phyloP scores from a whole-genome alignment of 2,888 invertebrate species.

The Plusia festucae region DNA sequence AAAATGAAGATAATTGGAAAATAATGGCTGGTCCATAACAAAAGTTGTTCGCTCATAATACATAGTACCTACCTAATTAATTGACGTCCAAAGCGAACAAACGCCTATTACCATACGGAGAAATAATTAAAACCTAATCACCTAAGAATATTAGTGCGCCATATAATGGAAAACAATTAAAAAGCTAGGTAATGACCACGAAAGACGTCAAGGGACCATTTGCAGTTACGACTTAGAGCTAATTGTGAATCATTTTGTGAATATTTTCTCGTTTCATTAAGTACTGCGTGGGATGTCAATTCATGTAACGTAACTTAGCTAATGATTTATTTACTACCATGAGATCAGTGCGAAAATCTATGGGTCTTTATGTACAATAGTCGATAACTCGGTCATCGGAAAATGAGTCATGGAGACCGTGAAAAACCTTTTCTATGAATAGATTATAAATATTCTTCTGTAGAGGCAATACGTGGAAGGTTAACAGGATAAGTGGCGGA shows the following conservation, averaged over 20 bases:
- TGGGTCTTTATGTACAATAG: background rate
- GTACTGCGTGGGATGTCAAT: background rate
- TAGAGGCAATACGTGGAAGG: background rate
- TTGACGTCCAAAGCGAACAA: background rate
- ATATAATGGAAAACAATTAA: conserved; percentile 27
- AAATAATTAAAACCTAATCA: conserved; percentile 16
- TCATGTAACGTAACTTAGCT: background rate
- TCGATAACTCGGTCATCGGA: background rate
- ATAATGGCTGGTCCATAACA: background rate
- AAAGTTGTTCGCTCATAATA: background rate
- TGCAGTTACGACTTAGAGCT: conserved; percentile 13
- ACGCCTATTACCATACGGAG: background rate
- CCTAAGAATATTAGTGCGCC: conserved; percentile 13
- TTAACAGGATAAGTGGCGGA: background rate
- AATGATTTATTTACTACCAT: conserved; percentile 22
- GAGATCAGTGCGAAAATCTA: conserved; percentile 38
- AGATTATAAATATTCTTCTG: conserved; percentile 1
- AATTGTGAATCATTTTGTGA: conserved; percentile 30
- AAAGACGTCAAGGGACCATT: conserved; percentile 20
- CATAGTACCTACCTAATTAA: background rate
- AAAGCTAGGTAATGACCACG: conserved; percentile 9
- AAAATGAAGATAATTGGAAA: background rate
- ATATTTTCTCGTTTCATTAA: conserved; percentile 12
- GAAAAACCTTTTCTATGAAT: conserved; percentile 5
- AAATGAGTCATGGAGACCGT: background rate